These are phyloP conservation scores for Iphiclides podalirius DNA, from an alignment of 2,888 invertebrate species.

Conservation along the genomic window DNA sequence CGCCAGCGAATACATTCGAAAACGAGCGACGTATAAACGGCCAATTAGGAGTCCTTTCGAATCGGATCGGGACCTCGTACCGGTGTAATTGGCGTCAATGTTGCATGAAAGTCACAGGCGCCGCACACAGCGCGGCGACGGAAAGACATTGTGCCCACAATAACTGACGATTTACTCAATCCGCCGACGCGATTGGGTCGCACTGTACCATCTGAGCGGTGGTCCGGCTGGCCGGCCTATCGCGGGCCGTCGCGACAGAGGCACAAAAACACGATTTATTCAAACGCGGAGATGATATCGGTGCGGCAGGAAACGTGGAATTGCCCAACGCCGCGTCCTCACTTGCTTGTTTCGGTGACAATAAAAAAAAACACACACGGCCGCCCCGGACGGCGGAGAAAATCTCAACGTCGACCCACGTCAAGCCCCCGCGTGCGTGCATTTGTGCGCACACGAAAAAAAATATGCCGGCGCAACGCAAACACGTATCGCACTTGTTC, in stretches of 20 bases:
- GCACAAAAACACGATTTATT: slow-evolving; percentile 42
- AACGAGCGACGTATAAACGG: neutral
- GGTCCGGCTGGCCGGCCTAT: neutral
- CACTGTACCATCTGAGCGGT: slow-evolving; percentile 24
- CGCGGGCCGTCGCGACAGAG: slow-evolving; percentile 32
- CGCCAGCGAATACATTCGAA: neutral
- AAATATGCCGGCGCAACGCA: slow-evolving; percentile 36
- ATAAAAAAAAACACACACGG: slow-evolving; percentile 40
- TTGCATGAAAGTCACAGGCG: slow-evolving; percentile 40
- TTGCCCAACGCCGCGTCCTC: slow-evolving; percentile 41
- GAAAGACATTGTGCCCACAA: slow-evolving; percentile 40
- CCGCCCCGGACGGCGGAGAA: slow-evolving; percentile 35
- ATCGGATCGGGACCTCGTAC: slow-evolving; percentile 12
- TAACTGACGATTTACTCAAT: slow-evolving; percentile 56
- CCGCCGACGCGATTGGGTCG: slow-evolving; percentile 47
- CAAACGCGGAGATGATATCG: no score
- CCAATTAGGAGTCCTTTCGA: slow-evolving; percentile 2
- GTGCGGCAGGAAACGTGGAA: slow-evolving; percentile 41
- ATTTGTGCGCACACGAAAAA: slow-evolving; percentile 38
- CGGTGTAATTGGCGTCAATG: slow-evolving; percentile 43
- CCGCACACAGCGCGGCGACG: slow-evolving; percentile 38
- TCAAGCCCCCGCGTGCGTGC: slow-evolving; percentile 48
- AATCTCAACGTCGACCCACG: slow-evolving; percentile 57
- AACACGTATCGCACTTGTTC: slow-evolving; percentile 38
- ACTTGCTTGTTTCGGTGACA: slow-evolving; percentile 49